These are phyloP conservation scores for Euplexia lucipara DNA, from an alignment of 2,888 invertebrate species.

Conservation along the genomic window DNA sequence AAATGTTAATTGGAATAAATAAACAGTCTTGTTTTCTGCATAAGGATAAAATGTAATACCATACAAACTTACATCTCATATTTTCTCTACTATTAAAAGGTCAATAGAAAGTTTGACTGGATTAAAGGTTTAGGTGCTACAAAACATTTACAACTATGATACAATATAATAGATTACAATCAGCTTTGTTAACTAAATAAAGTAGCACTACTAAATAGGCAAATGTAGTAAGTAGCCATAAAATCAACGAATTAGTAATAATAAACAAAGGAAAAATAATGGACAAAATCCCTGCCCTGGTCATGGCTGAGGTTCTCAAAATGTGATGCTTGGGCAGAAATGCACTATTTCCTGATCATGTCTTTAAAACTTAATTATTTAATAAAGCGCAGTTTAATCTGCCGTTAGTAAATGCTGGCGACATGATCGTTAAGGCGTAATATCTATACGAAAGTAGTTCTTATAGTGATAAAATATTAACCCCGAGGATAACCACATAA, in stretches of 20 bases:
- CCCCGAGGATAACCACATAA: constrained; percentile 87
- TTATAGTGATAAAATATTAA: constrained; percentile 71
- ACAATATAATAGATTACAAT: constrained; percentile 6
- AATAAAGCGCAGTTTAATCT: neutral
- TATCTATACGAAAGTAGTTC: constrained; percentile 40
- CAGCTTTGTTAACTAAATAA: constrained; percentile 8
- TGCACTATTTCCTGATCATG: constrained; percentile 8
- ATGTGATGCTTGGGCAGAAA: constrained; percentile 9
- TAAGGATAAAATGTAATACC: constrained; percentile 12
- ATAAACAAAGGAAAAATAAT: too few relatives aligned
- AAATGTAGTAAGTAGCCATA: constrained; percentile 16
- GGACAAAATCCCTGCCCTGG: too few relatives aligned
- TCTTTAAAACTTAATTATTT: neutral
- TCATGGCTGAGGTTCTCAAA: constrained; percentile 4
- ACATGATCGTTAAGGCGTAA: neutral
- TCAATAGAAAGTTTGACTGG: constrained; percentile 30
- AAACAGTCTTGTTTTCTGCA: constrained; percentile 6
- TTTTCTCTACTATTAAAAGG: constrained; percentile 18
- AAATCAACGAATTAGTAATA: too few relatives aligned
- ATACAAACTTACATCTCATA: constrained; percentile 23
- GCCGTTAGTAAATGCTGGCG: too few relatives aligned
- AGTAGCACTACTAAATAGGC: constrained; percentile 15
- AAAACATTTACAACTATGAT: constrained; percentile 11
- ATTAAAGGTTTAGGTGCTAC: constrained; percentile 17
- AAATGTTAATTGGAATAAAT: constrained; percentile 12